Conservation (phyloP, 2,888 invertebrate genomes). For the Alsophila aescularia region DNA sequence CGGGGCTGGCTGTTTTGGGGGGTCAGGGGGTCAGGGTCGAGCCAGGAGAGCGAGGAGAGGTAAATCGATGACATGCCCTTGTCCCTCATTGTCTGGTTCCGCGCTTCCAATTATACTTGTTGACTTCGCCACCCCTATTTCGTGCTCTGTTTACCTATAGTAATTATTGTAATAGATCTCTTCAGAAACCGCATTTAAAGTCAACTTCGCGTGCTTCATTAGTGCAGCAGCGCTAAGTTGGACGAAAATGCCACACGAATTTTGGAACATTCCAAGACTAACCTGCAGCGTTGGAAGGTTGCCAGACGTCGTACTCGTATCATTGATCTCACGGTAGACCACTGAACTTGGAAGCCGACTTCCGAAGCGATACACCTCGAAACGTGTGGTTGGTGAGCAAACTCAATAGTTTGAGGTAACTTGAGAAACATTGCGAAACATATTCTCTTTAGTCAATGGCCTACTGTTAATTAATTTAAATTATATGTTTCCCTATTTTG, state of each 20-base stretch:
- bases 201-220: slow-evolving; percentile 33
- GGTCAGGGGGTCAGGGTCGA: slow-evolving; percentile 65
- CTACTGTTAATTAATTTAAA: slow-evolving; percentile 23
- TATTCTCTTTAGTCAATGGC: slow-evolving; percentile 20
- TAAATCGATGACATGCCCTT: slow-evolving; percentile 67
- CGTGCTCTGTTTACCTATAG: slow-evolving; percentile 19
- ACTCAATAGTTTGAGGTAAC: slow-evolving; percentile 39
- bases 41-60: slow-evolving; percentile 52
- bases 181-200: slow-evolving; percentile 16
- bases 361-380: slow-evolving; percentile 24
- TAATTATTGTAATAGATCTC: slow-evolving; percentile 20
- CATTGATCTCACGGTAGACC: slow-evolving; percentile 37
- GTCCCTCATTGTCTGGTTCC: slow-evolving; percentile 43
- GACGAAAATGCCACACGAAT: slow-evolving; percentile 36
- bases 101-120: slow-evolving; percentile 46
- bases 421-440: slow-evolving; percentile 36
- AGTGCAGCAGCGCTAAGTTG: slow-evolving; percentile 40
- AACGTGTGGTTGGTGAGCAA: slow-evolving; percentile 23
- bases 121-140: slow-evolving; percentile 30
- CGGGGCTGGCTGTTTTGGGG: slow-evolving; percentile 44
- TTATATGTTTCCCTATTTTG: slow-evolving; percentile 8
- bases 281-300: slow-evolving; percentile 49
- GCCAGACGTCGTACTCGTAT: slow-evolving; percentile 45
- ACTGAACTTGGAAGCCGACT: slow-evolving; percentile 28
- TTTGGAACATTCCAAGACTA: slow-evolving; percentile 46